These are phyloP conservation scores for Mycetomoellerius zeteki DNA, from an alignment of 1,140 invertebrate species.

Conservation along the genomic window DNA sequence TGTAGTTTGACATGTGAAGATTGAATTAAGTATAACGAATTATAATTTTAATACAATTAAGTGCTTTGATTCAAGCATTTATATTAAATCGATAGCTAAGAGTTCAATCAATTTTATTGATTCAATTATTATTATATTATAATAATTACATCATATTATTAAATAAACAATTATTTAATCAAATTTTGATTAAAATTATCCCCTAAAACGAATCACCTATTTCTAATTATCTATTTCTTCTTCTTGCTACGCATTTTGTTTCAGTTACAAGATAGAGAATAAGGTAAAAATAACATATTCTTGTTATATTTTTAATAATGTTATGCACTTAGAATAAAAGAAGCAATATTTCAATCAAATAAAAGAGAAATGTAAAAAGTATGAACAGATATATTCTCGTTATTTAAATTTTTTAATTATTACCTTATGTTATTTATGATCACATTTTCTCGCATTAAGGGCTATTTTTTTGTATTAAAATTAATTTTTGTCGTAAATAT, in stretches of 20 bases:
- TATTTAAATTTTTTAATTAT: not conserved
- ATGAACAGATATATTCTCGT: not conserved
- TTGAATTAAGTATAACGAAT: not conserved
- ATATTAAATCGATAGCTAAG: not conserved
- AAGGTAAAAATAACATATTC: conserved; percentile 6
- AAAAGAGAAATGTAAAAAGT: not conserved
- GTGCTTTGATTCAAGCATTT: not conserved
- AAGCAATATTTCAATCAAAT: not conserved
- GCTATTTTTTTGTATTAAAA: not conserved
- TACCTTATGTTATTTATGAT: not conserved
- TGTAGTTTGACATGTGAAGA: not conserved
- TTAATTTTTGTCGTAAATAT: not conserved
- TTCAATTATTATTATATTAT: no score
- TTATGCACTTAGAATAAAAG: not conserved
- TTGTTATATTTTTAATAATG: no score
- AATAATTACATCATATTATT: no score
- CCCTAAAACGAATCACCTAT: not conserved
- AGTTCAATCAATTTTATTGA: no score
- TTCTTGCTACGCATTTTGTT: not conserved
- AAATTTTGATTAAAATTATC: not conserved
- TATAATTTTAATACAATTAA: not conserved
- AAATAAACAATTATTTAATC: not conserved
- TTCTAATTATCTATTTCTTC: not conserved
- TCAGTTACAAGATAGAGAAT: not conserved
- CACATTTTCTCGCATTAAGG: not conserved